Evolutionary conservation across 2,113 vertebrate genomes (phyloP), one percentile per base, ranked within the genome.

Genomic region (Sceloporus undulatus): DNA sequence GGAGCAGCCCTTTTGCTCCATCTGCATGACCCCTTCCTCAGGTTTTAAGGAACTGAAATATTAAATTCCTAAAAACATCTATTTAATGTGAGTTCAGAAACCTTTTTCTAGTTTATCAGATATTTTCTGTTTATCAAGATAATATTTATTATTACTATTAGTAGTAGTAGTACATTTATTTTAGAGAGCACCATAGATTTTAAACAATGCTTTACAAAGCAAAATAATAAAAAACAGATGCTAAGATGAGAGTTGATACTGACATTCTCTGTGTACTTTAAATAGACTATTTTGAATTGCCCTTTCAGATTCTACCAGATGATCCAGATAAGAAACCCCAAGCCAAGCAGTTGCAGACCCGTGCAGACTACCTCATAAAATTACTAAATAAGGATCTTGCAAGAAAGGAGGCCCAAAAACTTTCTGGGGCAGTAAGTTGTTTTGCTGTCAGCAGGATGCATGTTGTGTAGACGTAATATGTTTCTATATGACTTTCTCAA

Each of bases 301-400:
- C 78, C 91, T 76, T 92, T 91, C 94, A 99, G 99, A 98, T 99
- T 93, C 96, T 99, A 85, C 99, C 99, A 91, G 99, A 99, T 89
- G 98, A 99, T 95, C 99, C 99, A 78, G 99, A 99, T 96, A 99
- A 99, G 95, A 99, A 99, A 91, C 99, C 99, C 71, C 99, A 99
- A 96, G 99, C 99, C 6, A 99, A 99, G 92, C 99, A 99, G 93
- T 96, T 99, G 65, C 99, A 99, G 96, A 99, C 99, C 25, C 97
- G 99, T 96, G 98, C 99, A 82, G 99, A 99, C 97, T 99, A 99
- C 98, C 98, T 99, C 98, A 99, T 99, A 96, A 99, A 99, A 96
- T 96, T 99, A 94, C 97, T 99, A 75, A 98, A 97, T 97, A 99
- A 98, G 95, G 99, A 99, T 92, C 97, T 99, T 93, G 98, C 98